Base-by-base conservation (phyloP, 2,888 invertebrate species). In the Dione juno region DNA sequence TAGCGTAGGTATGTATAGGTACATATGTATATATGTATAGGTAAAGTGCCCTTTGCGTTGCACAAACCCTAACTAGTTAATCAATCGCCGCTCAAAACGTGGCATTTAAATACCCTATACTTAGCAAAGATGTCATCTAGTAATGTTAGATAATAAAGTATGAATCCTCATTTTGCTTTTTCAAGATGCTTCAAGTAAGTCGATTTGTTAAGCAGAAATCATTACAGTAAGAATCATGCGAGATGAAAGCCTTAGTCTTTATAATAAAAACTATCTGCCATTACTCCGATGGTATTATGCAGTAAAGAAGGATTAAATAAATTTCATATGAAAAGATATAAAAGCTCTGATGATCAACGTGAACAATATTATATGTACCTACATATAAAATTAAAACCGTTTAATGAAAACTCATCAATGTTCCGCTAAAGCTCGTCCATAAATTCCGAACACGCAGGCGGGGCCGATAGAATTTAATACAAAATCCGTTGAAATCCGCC, bases 381-480 rank as follows among this genome's bases (percentile, higher is more conserved):
- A 28, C 28, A 28, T 28, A 75, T 74, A 76, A 77, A 75, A 77
- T 78, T 77, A 77, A 77, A 75, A 76, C 75, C 74, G 77, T 78
- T 77, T 79, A 79, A 80, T 78, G 77, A 80, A 80, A 85, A 81
- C 79, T 81, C 82, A 87, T 84, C 84, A 80, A 83, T 81, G 78
- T 82, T 78, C 75, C 80, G 74, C 77, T 79, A 81, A 80, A 81
- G 82, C 79, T 77, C 80, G 76, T 77, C 83, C 82, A 88, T 87
- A 87, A 86, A 89, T 88, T 84, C 81, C 80, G 77, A 78, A 78
- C 81, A 81, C 77, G 80, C 79, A 82, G 87, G 86, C 88, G 88
- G 86, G 80, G 79, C 86, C 90, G 82, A 86, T 88, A 88, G 88
- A 89, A 89, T 92, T 90, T 91, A 92, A 92, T 91, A 90, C 89